Conservation (phyloP, 2,888 invertebrate genomes). For the Pseudanteris insignis region DNA sequence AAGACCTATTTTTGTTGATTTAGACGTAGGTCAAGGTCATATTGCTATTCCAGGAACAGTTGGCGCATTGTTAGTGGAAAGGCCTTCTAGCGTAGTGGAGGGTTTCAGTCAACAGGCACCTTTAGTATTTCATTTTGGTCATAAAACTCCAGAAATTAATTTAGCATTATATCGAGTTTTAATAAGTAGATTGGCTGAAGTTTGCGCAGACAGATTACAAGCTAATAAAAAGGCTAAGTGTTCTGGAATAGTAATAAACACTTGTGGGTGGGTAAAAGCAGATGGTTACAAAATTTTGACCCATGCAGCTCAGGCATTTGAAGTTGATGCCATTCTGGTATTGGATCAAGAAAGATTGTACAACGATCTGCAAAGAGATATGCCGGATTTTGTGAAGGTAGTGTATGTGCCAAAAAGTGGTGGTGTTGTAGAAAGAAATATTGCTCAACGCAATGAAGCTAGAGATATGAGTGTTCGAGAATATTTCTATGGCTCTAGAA, state of each 20-base stretch:
- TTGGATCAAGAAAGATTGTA: constrained; percentile 95
- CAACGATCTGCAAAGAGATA: constrained; percentile 91
- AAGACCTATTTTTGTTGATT: constrained; percentile 90
- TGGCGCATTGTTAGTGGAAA: constrained; percentile 88
- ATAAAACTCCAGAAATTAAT: constrained; percentile 80
- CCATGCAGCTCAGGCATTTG: constrained; percentile 91
- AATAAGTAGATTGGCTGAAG: constrained; percentile 85
- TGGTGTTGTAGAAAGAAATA: constrained; percentile 90
- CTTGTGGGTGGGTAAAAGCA: constrained; percentile 96
- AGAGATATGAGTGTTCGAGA: constrained; percentile 86
- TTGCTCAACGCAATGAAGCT: constrained; percentile 75
- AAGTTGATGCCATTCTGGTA: constrained; percentile 94
- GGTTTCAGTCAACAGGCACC: constrained; percentile 95
- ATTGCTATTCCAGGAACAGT: constrained; percentile 93
- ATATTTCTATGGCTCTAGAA: constrained; percentile 92
- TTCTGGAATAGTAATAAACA: constrained; percentile 95
- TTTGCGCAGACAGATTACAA: constrained; percentile 84
- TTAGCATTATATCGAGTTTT: constrained; percentile 84
- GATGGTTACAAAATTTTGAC: constrained; percentile 88
- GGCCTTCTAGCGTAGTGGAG: constrained; percentile 93
- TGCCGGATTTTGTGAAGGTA: constrained; percentile 93
- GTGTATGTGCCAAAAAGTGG: constrained; percentile 93
- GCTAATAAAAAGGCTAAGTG: constrained; percentile 86
- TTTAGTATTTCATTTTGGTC: constrained; percentile 92
- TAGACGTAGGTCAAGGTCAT: constrained; percentile 95